Base-by-base conservation (phyloP, 2,888 invertebrate species). In the Trisateles emortualis region DNA sequence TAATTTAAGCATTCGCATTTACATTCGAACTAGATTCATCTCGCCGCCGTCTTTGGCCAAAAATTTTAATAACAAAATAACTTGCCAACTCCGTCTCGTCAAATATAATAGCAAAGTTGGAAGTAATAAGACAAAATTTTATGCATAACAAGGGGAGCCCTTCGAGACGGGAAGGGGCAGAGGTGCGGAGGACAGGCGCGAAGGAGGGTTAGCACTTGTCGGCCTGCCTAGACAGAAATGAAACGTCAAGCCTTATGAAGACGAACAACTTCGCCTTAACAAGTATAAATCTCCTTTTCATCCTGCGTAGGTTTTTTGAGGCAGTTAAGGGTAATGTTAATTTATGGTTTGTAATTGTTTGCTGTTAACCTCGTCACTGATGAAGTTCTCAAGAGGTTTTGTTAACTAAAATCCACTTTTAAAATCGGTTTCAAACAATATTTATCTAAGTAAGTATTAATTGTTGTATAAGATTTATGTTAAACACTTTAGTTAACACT, bases 11-110 rank as follows among this genome's bases (percentile, higher is more conserved):
- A 76, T 80, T 86, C 84, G 77, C 79, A 90, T 90, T 90, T 88
- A 90, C 87, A 90, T 88, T 86, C 85, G 86, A 89, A 87, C 88
- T 86, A 86, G 84, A 88, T 83, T 82, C 80, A 83, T 81, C 81
- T 74, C 75, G 75, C 77, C 76, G 78, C 74, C 79, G 83, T 76
- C 78, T 84, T 75, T 76, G 78, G 81, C 86, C 90, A 88, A 89
- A 90, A 90, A 91, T 92, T 90, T 92, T 90, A 92, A 92, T 92
- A 92, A 91, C 92, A 90, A 88, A 91, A 91, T 90, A 92, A 92
- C 91, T 92, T 91, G 81, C 83, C 80, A 90, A 90, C 90, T 91
- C 83, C 77, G 81, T 81, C 87, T 88, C 88, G 90, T 90, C 90
- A 89, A 88, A 90, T 90, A 90, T 92, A 92, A 92, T 90, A 87